A percentile compares a stretch with the other conserved stretches of the same genome.
Evolutionary conservation across 2,888 invertebrate genomes (phyloP).

Genomic region (Eristalinus aeneus): DNA sequence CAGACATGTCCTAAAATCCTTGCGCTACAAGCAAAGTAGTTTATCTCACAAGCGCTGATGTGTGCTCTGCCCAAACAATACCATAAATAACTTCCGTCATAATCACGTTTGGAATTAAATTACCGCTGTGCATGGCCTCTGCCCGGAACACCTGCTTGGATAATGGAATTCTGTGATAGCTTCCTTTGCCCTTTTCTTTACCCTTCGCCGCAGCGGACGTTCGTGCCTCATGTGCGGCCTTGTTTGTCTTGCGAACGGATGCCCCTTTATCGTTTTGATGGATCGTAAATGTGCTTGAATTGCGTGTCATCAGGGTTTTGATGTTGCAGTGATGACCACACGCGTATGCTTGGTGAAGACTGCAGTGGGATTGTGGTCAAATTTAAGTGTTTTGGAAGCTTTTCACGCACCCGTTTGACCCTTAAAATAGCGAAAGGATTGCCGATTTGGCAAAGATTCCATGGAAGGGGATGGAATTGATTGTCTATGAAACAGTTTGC

Average conservation of each 20-base stretch:
- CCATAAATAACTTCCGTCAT: background rate
- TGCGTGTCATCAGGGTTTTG: background rate
- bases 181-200: background rate
- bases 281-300: background rate
- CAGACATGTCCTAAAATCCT: background rate
- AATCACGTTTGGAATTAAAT: slow-evolving; percentile 1
- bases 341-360: background rate
- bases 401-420: background rate
- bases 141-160: background rate
- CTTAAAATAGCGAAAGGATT: no score
- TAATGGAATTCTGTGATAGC: background rate
- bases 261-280: background rate
- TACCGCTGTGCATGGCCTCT: background rate
- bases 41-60: background rate
- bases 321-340: background rate
- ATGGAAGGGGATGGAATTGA: no score
- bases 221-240: background rate
- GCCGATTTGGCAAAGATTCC: background rate
- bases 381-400: background rate
- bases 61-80: background rate
- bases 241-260: background rate
- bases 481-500: no score
- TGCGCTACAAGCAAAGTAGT: background rate
- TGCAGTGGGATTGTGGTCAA: background rate
- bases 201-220: background rate